Base-by-base conservation (phyloP, 2,797 vertebrate genomes). In the Salarias fasciatus region DNA sequence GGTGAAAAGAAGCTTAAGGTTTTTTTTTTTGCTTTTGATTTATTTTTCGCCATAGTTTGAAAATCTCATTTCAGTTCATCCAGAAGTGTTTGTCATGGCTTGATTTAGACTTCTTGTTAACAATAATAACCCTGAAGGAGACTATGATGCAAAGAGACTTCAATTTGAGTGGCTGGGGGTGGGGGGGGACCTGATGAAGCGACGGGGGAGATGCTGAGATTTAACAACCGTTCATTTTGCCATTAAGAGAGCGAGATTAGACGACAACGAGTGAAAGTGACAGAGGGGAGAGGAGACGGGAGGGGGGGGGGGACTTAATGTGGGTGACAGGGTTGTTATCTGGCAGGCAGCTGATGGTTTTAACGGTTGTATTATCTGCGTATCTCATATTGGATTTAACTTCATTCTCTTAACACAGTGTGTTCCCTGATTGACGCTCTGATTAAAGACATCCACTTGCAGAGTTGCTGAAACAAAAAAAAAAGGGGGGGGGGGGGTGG, bases 371-470 rank as follows among this genome's bases (percentile, higher is more conserved):
- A 82, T 88, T 89, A 91, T 89, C 88, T 77, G 46, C 53, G 77
- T 75, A 85, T 82, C 85, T 86, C 69, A 62, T 77, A 80, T 89
- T 87, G 84, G 88, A 89, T 89, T 90, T 83, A 83, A 87, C 83
- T 70, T 77, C 66, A 77, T 87, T 83, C 85, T 85, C 71, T 79
- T 61, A 24, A 57, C 75, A 66, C 41, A 53, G 31, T 45, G 49
- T 44, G 41, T 62, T 59, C 68, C 75, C 55, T 89, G 89, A 89
- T 89, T 87, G 86, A 88, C 66, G 67, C 66, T 52, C 75, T 83
- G 91, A 92, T 91, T 87, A 89, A 85, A 90, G 75, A 82, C 82
- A 81, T 80, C 73, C 71, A 71, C 70, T 77, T 73, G 68, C 65
- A 53, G 75, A 66, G 72, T 58, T 5, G 68, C 11, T 24, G 69